These are phyloP conservation scores for Tubulanus polymorphus DNA, from an alignment of 2,888 invertebrate genomes.

Conservation along the genomic window DNA sequence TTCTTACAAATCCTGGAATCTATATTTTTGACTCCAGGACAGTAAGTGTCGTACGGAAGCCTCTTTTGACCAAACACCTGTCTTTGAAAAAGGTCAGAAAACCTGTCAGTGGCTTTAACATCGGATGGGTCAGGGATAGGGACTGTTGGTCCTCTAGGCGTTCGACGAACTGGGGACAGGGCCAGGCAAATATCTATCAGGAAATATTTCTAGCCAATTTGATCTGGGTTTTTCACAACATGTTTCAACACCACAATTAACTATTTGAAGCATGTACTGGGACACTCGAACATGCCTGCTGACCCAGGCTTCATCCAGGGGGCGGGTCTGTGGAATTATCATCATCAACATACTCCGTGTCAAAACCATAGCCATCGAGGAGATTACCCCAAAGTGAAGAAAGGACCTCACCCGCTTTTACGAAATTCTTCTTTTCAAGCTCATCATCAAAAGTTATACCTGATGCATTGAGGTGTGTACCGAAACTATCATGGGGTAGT, in stretches of 20 bases:
- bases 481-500: slow-evolving; percentile 6
- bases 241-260: slow-evolving; percentile 6
- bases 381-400: slow-evolving; percentile 1
- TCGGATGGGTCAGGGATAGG: not conserved
- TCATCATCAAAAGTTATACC: slow-evolving; percentile 16
- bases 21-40: not conserved
- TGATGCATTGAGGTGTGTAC: slow-evolving; percentile 5
- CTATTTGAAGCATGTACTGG: slow-evolving; percentile 17
- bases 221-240: slow-evolving; percentile 12
- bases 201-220: not conserved
- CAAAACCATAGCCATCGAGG: no score
- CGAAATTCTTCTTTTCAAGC: slow-evolving; percentile 16
- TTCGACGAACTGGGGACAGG: not conserved
- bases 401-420: slow-evolving; percentile 6
- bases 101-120: no score
- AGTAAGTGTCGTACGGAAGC: not conserved
- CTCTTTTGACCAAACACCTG: not conserved
- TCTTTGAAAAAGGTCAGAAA: no score
- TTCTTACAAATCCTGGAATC: not conserved
- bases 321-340: no score
- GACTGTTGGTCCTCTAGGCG: not conserved
- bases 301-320: slow-evolving; percentile 9
- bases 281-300: slow-evolving; percentile 9
- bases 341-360: no score
- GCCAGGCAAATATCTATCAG: not conserved